phyloP scores from a whole-genome alignment of 2,888 invertebrate species.

The Nomada ruficornis region DNA sequence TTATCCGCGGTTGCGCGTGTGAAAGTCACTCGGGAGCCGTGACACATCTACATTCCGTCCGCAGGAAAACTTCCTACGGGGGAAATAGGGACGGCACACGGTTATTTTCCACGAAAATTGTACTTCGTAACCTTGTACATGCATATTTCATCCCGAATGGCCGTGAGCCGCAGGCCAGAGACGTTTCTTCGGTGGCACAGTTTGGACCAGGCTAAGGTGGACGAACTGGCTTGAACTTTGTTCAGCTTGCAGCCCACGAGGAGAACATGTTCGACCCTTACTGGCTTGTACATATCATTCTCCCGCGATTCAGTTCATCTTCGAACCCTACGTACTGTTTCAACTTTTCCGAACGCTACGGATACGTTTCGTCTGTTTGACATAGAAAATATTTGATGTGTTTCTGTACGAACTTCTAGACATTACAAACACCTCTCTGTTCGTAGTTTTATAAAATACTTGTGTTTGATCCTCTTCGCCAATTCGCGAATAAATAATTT shows the following conservation, averaged over 20 bases:
- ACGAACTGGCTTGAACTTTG: slow-evolving; percentile 76
- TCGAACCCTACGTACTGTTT: slow-evolving; percentile 32
- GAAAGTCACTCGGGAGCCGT: slow-evolving; percentile 31
- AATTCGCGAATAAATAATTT: too few species aligned
- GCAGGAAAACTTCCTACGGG: slow-evolving; percentile 57
- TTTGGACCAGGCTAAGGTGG: slow-evolving; percentile 59
- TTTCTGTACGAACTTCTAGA: too few species aligned
- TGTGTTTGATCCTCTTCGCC: too few species aligned
- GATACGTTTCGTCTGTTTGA: slow-evolving; percentile 21
- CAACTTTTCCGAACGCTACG: slow-evolving; percentile 44
- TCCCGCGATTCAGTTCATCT: slow-evolving; percentile 20
- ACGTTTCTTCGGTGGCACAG: slow-evolving; percentile 63
- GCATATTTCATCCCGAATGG: slow-evolving; percentile 79
- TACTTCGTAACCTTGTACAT: slow-evolving; percentile 78
- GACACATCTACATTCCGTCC: slow-evolving; percentile 46
- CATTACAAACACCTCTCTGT: too few species aligned
- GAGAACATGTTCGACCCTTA: slow-evolving; percentile 25
- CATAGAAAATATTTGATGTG: not conserved
- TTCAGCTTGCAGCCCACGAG: slow-evolving; percentile 62
- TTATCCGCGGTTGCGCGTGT: slow-evolving; percentile 25
- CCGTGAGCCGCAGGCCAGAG: slow-evolving; percentile 73
- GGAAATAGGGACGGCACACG: slow-evolving; percentile 25
- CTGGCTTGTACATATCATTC: slow-evolving; percentile 9
- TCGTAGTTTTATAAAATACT: too few species aligned
- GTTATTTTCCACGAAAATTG: slow-evolving; percentile 79